Base-by-base conservation (phyloP, 2,888 invertebrate species). In the Epistrophe grossulariae region DNA sequence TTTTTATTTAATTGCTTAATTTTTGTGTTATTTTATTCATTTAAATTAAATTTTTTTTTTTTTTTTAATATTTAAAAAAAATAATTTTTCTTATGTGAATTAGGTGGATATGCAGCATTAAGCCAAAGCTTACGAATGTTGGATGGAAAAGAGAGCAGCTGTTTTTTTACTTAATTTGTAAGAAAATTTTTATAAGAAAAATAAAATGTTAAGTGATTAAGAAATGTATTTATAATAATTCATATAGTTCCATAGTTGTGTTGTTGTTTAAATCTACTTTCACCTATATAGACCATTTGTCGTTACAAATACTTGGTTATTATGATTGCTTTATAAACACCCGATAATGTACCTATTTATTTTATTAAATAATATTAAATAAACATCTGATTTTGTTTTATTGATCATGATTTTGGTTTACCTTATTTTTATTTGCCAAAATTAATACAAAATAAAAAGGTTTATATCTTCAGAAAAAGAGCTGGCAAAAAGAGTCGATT, bases 1-100 rank as follows among this genome's bases (percentile, higher is more conserved):
- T 62, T 72, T 78, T 73, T 45, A 50, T 72, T 38, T 76, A 15
- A 19, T 50, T 78, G 45, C n/a, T 31, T 45, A 40, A 38, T 24
- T n/a, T 45, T 31, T 38, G 10, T 19, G n/a, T 64, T 38, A 10
- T 15, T 19, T 52, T 38, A 38, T 11, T 35, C 2, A 19, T 13
- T 50, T 38, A n/a, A 15, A 6, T 43, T 43, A 43, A 15, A 4
- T 31, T 6, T 31, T 11, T 13, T 40, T 43, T 43, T 15, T n/a
- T 45, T 17, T 48, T 17, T 10, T 2, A 17, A 45, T 7, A n/a
- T 17, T 17, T 0, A 17, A 9, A 6, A 17, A 4, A 4, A 50
- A 50, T 11, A 11, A 11, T 19, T 10, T 50, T 19, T 50, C 4
- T 1, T 19, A 17, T 19, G 50, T 19, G 11, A 11, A 19, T 19